A percentile compares a stretch with the other conserved stretches of the same genome.
These are phyloP conservation scores for Anneissia japonica DNA, from an alignment of 35 echinoderm and acorn worm species.

Conservation along the genomic window DNA sequence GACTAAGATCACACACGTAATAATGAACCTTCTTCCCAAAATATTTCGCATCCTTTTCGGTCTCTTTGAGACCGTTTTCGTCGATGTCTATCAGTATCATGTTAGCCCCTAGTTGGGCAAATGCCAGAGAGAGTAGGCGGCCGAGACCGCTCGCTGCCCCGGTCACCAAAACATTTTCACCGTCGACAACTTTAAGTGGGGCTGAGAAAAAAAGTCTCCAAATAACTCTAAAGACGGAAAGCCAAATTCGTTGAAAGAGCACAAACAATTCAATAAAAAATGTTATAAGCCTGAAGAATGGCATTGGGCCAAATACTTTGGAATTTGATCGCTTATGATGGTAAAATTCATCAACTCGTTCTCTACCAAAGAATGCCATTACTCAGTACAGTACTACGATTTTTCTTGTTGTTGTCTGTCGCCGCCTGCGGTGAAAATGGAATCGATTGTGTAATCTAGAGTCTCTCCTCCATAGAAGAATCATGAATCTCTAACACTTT, in stretches of 20 bases:
- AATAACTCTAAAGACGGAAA: conserved; percentile 21
- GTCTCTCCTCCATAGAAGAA: too few relatives aligned
- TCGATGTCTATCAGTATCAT: conserved; percentile 79
- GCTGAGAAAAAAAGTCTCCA: conserved; percentile 48
- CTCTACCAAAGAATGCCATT: too few relatives aligned
- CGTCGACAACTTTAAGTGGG: conserved; percentile 42
- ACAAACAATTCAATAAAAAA: conserved; percentile 51
- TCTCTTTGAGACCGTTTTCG: conserved; percentile 32
- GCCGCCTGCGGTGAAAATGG: too few relatives aligned
- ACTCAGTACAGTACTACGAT: too few relatives aligned
- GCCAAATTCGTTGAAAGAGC: conserved; percentile 35
- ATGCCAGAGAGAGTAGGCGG: conserved; percentile 58
- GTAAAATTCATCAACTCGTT: too few relatives aligned
- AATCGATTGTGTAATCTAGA: too few relatives aligned
- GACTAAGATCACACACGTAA: conserved; percentile 76
- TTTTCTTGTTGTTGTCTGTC: too few relatives aligned
- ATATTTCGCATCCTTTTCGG: conserved; percentile 36
- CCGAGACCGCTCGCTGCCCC: conserved; percentile 78
- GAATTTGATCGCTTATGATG: neutral
- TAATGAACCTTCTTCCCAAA: conserved; percentile 46
- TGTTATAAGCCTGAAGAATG: neutral
- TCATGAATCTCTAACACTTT: too few relatives aligned
- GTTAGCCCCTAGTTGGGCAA: conserved; percentile 71
- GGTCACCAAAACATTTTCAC: conserved; percentile 53
- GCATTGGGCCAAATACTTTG: neutral